These are phyloP conservation scores for Cygnus olor DNA, from an alignment of 2,797 vertebrate species.

Conservation along the genomic window DNA sequence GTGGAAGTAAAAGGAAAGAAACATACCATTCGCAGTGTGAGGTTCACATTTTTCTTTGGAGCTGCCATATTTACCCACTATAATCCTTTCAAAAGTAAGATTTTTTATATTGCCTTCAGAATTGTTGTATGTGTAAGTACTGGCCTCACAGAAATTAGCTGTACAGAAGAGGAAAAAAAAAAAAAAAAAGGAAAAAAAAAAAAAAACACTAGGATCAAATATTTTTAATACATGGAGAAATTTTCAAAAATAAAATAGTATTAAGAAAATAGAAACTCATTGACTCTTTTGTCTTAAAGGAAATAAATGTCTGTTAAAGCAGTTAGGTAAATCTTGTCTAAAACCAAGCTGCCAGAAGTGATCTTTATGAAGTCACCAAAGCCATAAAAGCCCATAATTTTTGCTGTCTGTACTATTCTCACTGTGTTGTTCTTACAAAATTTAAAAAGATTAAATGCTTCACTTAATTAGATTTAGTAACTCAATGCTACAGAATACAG, in stretches of 20 bases:
- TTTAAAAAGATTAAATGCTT: not conserved
- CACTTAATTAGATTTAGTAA: not conserved
- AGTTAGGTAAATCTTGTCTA: not conserved
- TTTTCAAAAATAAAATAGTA: not conserved
- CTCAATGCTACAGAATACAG: not conserved
- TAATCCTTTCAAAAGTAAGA: conserved; percentile 56
- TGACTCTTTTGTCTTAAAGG: not conserved
- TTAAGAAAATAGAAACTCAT: not conserved
- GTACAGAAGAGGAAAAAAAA: not conserved
- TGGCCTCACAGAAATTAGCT: conserved; percentile 73
- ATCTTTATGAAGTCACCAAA: not conserved
- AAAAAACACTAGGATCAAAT: not conserved
- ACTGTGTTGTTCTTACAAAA: not conserved
- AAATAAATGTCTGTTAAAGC: not conserved
- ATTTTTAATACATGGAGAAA: not conserved
- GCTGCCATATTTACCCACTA: conserved; percentile 51
- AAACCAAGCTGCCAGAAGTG: not conserved
- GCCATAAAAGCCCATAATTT: not conserved
- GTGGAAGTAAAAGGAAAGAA: not conserved
- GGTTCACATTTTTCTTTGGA: conserved; percentile 42
- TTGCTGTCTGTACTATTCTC: not conserved
- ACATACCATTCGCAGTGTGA: conserved; percentile 41
- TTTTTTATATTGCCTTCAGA: not conserved
- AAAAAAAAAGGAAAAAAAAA: not conserved
- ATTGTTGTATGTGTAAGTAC: not conserved